Conservation (phyloP, 2,797 vertebrate genomes). For the Rhinella marina region DNA sequence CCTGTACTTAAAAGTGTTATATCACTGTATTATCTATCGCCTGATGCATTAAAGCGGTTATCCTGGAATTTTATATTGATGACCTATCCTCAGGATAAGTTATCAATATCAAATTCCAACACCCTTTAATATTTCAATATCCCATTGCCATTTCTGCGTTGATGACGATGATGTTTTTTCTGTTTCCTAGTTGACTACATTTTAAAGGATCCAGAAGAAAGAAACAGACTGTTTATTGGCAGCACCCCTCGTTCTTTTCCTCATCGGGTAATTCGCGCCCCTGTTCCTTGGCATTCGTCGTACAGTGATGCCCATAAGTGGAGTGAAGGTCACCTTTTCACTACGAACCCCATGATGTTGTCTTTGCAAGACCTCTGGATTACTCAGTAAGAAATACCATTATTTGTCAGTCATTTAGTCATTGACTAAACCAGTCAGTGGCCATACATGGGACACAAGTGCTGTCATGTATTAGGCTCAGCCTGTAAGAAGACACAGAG, state of each 20-base stretch:
- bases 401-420: too few relatives aligned
- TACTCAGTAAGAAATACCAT: conserved; percentile 74
- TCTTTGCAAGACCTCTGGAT: conserved; percentile 84
- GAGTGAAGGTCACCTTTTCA: conserved; percentile 82
- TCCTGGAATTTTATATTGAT: too few relatives aligned
- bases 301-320: conserved; percentile 74
- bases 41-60: too few relatives aligned
- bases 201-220: conserved; percentile 84
- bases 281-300: conserved; percentile 83
- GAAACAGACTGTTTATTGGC: conserved; percentile 79
- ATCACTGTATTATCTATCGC: too few relatives aligned
- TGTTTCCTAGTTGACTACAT: conserved; percentile 86
- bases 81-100: too few relatives aligned
- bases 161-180: not conserved
- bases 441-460: not conserved
- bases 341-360: conserved; percentile 79
- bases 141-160: not conserved
- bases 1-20: too few relatives aligned
- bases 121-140: not conserved
- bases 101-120: too few relatives aligned
- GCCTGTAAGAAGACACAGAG: not conserved
- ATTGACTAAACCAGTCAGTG: not conserved
- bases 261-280: conserved; percentile 79
- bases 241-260: conserved; percentile 79
- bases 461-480: not conserved